Conservation (phyloP, 1,140 invertebrate species). For the Pteromalus puparum region DNA sequence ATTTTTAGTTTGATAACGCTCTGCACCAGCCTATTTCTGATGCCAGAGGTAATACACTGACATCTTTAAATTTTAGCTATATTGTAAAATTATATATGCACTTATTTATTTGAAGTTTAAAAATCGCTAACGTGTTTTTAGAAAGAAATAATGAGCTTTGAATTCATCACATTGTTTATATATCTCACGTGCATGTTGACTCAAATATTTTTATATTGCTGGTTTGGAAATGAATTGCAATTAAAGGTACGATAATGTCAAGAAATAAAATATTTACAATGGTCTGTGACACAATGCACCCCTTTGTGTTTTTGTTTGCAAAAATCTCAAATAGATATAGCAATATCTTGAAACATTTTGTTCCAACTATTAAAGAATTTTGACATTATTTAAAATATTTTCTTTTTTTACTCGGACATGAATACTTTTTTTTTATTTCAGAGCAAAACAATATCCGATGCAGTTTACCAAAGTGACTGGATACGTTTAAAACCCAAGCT, state of each 20-base stretch:
- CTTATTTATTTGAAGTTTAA: neutral
- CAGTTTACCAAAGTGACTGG: neutral
- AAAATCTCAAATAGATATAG: too few relatives aligned
- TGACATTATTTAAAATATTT: too few relatives aligned
- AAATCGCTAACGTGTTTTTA: slow-evolving; percentile 47
- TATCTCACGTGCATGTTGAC: neutral
- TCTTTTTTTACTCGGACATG: neutral
- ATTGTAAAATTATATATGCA: too few relatives aligned
- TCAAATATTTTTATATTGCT: slow-evolving; percentile 15
- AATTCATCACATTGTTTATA: slow-evolving; percentile 52
- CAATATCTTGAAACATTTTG: too few relatives aligned
- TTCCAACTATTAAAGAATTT: too few relatives aligned
- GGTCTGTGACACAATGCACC: too few relatives aligned
- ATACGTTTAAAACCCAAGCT: neutral
- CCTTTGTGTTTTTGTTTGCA: too few relatives aligned
- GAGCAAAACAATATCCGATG: neutral
- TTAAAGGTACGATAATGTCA: slow-evolving; percentile 50
- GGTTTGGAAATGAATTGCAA: slow-evolving; percentile 22
- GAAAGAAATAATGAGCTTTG: slow-evolving; percentile 52
- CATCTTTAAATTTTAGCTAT: too few relatives aligned
- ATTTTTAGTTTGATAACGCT: neutral
- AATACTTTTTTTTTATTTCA: neutral
- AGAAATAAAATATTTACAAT: too few relatives aligned
- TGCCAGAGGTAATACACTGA: neutral
- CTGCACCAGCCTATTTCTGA: neutral